Evolutionary conservation across 2,113 vertebrate species (phyloP).

Genomic region (Baryphthengus martii): DNA sequence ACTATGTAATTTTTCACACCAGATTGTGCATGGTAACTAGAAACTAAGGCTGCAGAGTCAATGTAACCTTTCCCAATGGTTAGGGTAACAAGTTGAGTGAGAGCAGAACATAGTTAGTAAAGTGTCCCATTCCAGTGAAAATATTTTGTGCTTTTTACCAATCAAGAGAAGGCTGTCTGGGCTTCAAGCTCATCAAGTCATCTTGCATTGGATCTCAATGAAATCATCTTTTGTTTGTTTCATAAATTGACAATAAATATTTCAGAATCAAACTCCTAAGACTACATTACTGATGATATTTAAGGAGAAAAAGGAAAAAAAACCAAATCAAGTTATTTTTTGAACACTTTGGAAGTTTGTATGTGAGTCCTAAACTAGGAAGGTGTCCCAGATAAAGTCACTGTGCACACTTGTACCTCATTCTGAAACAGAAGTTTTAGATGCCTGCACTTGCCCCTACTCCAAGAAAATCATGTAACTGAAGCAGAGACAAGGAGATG

Average conservation of each 20-base stretch:
- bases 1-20: neutral
- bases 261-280: neutral
- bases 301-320: neutral
- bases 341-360: neutral
- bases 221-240: neutral
- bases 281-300: neutral
- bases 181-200: neutral
- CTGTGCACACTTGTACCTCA: neutral
- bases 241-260: neutral
- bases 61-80: neutral
- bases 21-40: accelerated
- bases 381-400: neutral
- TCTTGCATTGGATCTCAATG: neutral
- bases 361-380: neutral
- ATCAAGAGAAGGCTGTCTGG: neutral
- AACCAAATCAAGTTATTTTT: neutral
- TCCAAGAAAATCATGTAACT: neutral
- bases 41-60: neutral
- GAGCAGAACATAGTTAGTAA: neutral
- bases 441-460: neutral
- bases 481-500: neutral
- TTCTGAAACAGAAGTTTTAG: neutral
- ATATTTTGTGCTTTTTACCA: neutral
- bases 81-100: neutral
- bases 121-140: neutral